Percentiles rank a stretch among this genome's conserved stretches.
phyloP scores from a whole-genome alignment of 2,888 invertebrate species.

The Drosophila infuscata region DNA sequence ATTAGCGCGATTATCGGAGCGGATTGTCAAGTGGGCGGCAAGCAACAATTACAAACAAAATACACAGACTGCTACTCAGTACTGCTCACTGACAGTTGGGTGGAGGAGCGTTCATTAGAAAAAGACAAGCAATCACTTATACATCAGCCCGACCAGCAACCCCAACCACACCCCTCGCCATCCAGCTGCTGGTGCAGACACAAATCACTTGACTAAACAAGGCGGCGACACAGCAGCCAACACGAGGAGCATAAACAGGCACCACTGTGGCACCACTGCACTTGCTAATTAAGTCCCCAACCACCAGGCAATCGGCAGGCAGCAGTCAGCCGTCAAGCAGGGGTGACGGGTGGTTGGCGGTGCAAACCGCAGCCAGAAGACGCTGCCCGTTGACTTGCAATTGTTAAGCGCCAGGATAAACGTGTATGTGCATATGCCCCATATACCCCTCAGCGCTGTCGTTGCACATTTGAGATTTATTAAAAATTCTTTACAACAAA shows the following conservation, averaged over 20 bases:
- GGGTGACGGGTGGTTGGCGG: slow-evolving; percentile 3
- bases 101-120: slow-evolving; percentile 53
- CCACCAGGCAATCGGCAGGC: slow-evolving; percentile 52
- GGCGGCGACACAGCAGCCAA: slow-evolving; percentile 67
- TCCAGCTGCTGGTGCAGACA: slow-evolving; percentile 41
- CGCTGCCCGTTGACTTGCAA: slow-evolving; percentile 68
- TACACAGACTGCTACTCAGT: slow-evolving; percentile 11
- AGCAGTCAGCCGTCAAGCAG: slow-evolving; percentile 6
- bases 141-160: slow-evolving; percentile 4
- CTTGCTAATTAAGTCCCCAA: slow-evolving; percentile 84
- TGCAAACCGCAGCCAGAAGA: slow-evolving; percentile 56
- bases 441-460: slow-evolving; percentile 45
- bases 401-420: slow-evolving; percentile 48
- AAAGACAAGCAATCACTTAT: slow-evolving; percentile 80
- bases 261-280: slow-evolving; percentile 68
- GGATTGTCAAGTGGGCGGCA: slow-evolving; percentile 70
- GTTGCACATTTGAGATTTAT: slow-evolving; percentile 84
- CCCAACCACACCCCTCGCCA: slow-evolving; percentile 9
- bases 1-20: slow-evolving; percentile 84
- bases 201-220: slow-evolving; percentile 81
- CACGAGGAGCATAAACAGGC: slow-evolving; percentile 54
- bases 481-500: slow-evolving; percentile 83
- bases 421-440: slow-evolving; percentile 6
- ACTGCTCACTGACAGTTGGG: slow-evolving; percentile 14
- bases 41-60: slow-evolving; percentile 66